phyloP scores from a whole-genome alignment of 2,888 invertebrate genomes.

The Geophilus truncorum region DNA sequence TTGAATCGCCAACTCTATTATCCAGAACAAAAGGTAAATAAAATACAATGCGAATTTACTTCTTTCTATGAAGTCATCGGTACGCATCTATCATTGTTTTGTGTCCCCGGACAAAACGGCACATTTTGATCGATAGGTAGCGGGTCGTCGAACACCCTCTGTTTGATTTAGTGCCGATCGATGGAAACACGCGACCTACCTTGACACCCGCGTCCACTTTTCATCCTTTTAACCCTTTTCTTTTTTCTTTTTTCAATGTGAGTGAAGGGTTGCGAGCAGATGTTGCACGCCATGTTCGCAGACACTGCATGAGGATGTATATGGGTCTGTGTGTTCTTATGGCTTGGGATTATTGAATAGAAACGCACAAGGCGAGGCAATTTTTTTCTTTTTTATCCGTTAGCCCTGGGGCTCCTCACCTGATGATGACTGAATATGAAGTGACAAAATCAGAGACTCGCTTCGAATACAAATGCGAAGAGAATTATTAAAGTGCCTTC shows the following conservation, averaged over 20 bases:
- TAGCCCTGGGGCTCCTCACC: background rate
- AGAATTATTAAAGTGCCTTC: background rate
- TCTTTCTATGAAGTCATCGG: too few species aligned
- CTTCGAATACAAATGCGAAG: background rate
- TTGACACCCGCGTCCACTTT: too few species aligned
- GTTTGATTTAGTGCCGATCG: background rate
- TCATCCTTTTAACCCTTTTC: background rate
- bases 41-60: background rate
- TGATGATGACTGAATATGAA: background rate
- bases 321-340: too few species aligned
- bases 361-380: background rate
- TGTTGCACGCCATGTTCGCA: background rate
- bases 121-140: background rate
- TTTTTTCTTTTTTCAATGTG: background rate
- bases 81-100: background rate
- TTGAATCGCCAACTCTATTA: too few species aligned
- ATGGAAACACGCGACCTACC: background rate
- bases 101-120: background rate
- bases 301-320: too few species aligned
- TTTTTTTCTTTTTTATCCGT: background rate
- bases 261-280: background rate
- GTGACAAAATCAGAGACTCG: background rate
- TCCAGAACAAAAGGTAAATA: background rate
- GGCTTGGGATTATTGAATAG: background rate
- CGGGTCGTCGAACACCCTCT: background rate